A percentile compares a stretch with the other conserved stretches of the same genome.
Conservation (phyloP, 2,113 vertebrate species). For the Anoura caudifer region DNA sequence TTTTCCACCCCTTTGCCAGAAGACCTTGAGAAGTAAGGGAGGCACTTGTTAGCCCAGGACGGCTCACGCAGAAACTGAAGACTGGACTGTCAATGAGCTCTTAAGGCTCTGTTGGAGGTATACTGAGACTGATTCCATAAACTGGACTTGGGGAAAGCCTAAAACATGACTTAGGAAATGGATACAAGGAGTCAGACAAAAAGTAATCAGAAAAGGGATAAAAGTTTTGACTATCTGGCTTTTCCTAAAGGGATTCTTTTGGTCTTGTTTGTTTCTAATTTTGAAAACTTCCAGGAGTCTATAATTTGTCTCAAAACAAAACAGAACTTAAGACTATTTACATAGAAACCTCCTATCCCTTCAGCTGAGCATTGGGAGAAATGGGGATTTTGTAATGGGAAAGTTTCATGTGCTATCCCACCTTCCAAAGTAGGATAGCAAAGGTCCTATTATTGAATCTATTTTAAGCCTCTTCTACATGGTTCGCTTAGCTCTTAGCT, state of each 20-base stretch:
- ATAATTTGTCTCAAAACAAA: not conserved
- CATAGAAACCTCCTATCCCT: not conserved
- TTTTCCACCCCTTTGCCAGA: not conserved
- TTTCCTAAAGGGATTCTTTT: not conserved
- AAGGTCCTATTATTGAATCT: not conserved
- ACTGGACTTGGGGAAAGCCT: not conserved
- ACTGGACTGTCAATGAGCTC: not conserved
- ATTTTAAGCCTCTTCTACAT: not conserved
- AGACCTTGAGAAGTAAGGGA: not conserved
- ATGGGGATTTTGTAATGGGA: not conserved
- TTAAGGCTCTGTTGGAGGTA: not conserved
- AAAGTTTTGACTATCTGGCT: not conserved
- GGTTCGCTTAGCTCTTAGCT: not conserved
- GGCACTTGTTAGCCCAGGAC: not conserved
- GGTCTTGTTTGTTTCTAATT: not conserved
- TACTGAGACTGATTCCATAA: not conserved
- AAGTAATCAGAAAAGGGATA: not conserved
- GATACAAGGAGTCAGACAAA: not conserved
- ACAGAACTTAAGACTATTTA: not conserved
- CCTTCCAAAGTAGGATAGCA: not conserved
- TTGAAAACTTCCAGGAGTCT: slow-evolving; percentile 1
- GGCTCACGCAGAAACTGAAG: not conserved
- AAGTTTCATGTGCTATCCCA: not conserved
- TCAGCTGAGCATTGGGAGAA: not conserved
- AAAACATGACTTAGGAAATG: not conserved